These are phyloP conservation scores for Gymnosoma rotundatum DNA, from an alignment of 2,888 invertebrate species.

Conservation along the genomic window DNA sequence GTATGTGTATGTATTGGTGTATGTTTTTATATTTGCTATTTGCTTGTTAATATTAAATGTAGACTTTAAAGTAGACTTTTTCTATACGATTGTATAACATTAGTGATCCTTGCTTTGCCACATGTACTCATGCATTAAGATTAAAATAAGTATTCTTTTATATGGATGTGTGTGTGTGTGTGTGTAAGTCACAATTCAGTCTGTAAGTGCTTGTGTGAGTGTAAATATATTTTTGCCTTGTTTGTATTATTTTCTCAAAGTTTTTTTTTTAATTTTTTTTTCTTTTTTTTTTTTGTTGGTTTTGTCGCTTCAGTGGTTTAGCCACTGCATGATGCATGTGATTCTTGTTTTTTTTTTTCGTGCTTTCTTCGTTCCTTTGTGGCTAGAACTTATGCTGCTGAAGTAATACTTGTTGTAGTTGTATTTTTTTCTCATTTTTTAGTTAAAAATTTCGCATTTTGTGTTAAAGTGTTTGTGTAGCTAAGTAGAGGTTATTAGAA, in stretches of 20 bases:
- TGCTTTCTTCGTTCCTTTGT: conserved; percentile 27
- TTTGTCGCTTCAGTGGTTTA: conserved; percentile 60
- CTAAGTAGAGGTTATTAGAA: conserved; percentile 65
- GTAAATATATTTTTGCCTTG: background rate
- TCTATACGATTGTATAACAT: background rate
- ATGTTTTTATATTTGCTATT: conserved; percentile 15
- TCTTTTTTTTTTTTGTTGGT: conserved; percentile 49
- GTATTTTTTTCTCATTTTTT: conserved; percentile 3
- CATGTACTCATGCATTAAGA: background rate
- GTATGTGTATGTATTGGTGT: background rate
- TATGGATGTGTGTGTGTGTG: background rate
- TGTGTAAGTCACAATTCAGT: background rate
- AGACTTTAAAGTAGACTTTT: conserved; percentile 4
- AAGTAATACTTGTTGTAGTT: conserved; percentile 24
- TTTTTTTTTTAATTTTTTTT: conserved; percentile 34
- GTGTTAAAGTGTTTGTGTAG: conserved; percentile 49
- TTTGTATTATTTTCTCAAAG: background rate
- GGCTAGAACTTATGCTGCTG: conserved; percentile 47
- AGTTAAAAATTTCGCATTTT: conserved; percentile 39
- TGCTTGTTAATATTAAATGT: conserved; percentile 64
- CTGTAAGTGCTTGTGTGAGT: background rate
- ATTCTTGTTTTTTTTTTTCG: conserved; percentile 27
- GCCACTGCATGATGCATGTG: conserved; percentile 60
- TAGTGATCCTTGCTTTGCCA: conserved; percentile 44
- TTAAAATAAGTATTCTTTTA: background rate